Base-by-base conservation (phyloP, 2,113 vertebrate genomes). In the Terrapene triunguis region DNA sequence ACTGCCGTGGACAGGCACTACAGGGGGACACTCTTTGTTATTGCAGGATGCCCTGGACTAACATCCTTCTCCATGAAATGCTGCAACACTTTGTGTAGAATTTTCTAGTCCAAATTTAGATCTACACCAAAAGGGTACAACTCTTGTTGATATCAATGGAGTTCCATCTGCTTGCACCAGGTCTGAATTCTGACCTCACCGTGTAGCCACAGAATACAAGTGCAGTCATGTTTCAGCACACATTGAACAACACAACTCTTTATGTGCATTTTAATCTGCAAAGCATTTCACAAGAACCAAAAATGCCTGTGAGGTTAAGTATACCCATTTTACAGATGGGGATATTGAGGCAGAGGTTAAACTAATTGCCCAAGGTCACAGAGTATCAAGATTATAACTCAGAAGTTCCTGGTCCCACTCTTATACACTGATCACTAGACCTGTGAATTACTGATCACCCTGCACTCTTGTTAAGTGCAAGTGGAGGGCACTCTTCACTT, bases 191-290 rank as follows among this genome's bases (percentile, higher is more conserved):
- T 48, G 21, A 88, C 35, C 44, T 87, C 38, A 74, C 12, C 5
- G 21, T 84, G 80, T 11, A 72, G 17, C 3, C 53, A 92, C 72
- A 79, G 32, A 4, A 69, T 0, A 0, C 13, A 44, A 94, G 81
- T 21, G 16, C 4, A 85, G 9, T 53, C 1, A 3, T 0, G 0
- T 13, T 54, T 88, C 80, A 51, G 27, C 10, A 59, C 4, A 80
- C 82, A 89, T 6, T 2, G 5, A 82, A 55, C 0, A 1, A 13
- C 35, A 65, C 35, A 89, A 78, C 5, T 16, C 4, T 79, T 85
- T 44, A 53, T 38, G 19, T 24, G 29, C 12, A 10, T 47, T 55
- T 80, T 72, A 69, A 92, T 84, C 12, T 74, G 8, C 72, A 53
- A 44, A 72, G n/a, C 35, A 48, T 24, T 5, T 16, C 44, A 93